Percentiles rank a stretch among this genome's conserved stretches.
Evolutionary conservation across 30 jellyfish, hydroid and myxozoan species (phyloP).

Genomic region (Turritopsis rubra): DNA sequence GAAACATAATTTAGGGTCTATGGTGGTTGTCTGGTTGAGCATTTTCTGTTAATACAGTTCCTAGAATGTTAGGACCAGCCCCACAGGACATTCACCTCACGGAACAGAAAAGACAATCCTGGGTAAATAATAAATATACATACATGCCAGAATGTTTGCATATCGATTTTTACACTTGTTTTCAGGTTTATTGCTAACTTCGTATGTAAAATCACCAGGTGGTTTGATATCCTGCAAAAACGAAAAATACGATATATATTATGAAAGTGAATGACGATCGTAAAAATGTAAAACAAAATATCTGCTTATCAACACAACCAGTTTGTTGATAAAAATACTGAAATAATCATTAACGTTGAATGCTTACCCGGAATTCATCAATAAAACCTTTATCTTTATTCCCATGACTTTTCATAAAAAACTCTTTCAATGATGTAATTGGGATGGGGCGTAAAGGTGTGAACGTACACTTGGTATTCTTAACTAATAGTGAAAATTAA

Average conservation of each 20-base stretch:
- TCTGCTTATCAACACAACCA: neutral
- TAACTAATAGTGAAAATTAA: neutral
- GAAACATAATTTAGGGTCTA: too few species aligned
- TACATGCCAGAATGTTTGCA: conserved; percentile 84
- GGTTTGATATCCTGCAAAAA: conserved; percentile 54
- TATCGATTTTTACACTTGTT: conserved; percentile 80
- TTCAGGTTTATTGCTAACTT: conserved; percentile 72
- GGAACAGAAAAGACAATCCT: too few species aligned
- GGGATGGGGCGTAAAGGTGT: conserved; percentile 54
- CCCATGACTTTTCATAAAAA: conserved; percentile 38
- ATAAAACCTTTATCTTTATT: conserved; percentile 68
- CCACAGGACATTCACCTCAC: too few species aligned
- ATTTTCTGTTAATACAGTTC: too few species aligned
- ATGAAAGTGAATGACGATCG: neutral
- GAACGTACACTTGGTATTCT: conserved; percentile 18
- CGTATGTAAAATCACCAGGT: conserved; percentile 57
- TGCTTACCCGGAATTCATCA: conserved; percentile 81
- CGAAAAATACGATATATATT: neutral
- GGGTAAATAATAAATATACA: conserved; percentile 21
- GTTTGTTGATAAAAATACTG: neutral
- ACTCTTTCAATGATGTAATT: conserved; percentile 44
- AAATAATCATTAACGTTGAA: neutral
- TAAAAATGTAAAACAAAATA: neutral
- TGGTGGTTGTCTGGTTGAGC: too few species aligned
- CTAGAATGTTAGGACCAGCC: too few species aligned